Conservation (phyloP, 1,140 invertebrate genomes). For the Belonocnema kinseyi region DNA sequence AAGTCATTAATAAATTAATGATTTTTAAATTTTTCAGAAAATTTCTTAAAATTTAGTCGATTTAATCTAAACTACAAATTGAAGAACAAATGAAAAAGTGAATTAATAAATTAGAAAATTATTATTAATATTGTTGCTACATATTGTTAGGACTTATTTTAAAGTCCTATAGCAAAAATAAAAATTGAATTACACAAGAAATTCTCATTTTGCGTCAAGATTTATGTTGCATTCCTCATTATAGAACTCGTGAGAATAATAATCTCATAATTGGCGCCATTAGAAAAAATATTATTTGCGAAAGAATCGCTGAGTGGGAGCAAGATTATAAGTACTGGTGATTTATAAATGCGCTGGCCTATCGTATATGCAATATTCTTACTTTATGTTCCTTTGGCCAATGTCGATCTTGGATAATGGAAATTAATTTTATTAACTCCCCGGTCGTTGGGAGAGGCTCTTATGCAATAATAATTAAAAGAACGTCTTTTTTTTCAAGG, state of each 20-base stretch:
- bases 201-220: not conserved
- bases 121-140: too few species aligned
- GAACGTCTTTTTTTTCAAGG: not conserved
- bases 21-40: too few species aligned
- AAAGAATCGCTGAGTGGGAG: constrained; percentile 3
- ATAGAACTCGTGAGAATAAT: constrained; percentile 26
- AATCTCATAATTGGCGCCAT: not conserved
- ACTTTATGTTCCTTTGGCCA: constrained; percentile 1
- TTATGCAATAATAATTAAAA: constrained; percentile 1
- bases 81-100: too few species aligned
- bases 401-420: not conserved
- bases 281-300: constrained; percentile 11
- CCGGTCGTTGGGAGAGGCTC: not conserved
- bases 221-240: not conserved
- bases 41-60: too few species aligned
- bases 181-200: constrained; percentile 8
- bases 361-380: not conserved
- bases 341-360: not conserved
- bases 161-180: too few species aligned
- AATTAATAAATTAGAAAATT: too few species aligned
- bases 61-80: too few species aligned
- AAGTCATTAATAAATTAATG: too few species aligned
- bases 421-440: not conserved
- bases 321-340: not conserved
- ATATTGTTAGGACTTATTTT: too few species aligned